A percentile compares a stretch with the other conserved stretches of the same genome.
Conservation (phyloP, 2,888 invertebrate species). For the Oxycera nigricornis region DNA sequence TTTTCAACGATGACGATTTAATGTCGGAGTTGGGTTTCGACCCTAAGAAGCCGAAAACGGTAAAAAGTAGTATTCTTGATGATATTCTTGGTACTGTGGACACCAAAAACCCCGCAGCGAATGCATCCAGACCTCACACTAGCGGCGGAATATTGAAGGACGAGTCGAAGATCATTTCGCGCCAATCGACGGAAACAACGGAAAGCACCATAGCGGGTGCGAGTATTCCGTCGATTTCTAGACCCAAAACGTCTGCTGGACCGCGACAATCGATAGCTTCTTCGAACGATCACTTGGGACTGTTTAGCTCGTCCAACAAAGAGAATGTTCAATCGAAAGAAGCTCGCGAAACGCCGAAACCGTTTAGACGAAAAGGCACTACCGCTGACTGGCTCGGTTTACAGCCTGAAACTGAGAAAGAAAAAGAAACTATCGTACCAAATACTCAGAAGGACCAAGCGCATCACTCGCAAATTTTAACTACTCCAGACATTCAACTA, state of each 20-base stretch:
- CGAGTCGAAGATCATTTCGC: conserved; percentile 52
- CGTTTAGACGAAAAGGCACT: conserved; percentile 49
- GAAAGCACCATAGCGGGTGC: conserved; percentile 53
- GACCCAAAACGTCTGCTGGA: conserved; percentile 55
- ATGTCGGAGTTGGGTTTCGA: conserved; percentile 61
- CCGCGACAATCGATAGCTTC: conserved; percentile 56
- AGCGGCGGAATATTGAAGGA: conserved; percentile 44
- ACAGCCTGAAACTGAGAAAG: conserved; percentile 42
- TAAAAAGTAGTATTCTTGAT: conserved; percentile 58
- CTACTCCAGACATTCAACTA: not conserved
- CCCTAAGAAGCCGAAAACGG: conserved; percentile 59
- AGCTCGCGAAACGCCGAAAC: conserved; percentile 53
- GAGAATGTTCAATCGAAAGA: not conserved
- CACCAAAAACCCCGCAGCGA: conserved; percentile 49
- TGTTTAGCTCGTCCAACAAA: conserved; percentile 44
- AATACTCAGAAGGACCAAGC: not conserved
- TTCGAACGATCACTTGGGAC: conserved; percentile 49
- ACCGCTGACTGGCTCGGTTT: conserved; percentile 60
- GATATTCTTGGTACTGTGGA: conserved; percentile 55
- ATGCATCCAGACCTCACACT: conserved; percentile 48
- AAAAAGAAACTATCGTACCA: not conserved
- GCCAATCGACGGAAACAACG: conserved; percentile 59
- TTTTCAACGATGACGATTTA: conserved; percentile 52
- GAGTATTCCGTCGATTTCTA: conserved; percentile 49
- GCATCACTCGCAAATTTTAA: conserved; percentile 8